A percentile compares a stretch with the other conserved stretches of the same genome.
Evolutionary conservation across 37 sponge, comb jelly and placozoan species (phyloP).

Genomic region (Beroe ovata): DNA sequence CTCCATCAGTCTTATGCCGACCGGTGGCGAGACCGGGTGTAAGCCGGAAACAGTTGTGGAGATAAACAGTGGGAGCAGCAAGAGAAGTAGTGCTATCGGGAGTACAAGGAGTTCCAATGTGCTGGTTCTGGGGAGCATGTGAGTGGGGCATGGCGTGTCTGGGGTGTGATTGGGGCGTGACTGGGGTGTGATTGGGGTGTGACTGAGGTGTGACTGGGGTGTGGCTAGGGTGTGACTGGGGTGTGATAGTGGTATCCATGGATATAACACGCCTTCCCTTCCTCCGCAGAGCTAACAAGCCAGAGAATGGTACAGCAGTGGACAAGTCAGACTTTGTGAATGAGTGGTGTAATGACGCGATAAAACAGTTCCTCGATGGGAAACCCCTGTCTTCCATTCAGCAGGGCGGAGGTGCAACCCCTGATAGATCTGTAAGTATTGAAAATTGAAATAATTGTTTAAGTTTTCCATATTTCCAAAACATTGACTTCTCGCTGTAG

Average conservation of each 20-base stretch:
- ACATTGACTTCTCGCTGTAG: no score
- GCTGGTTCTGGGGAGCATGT: slow-evolving; percentile 22
- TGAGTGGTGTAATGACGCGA: slow-evolving; percentile 66
- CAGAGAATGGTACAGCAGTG: background rate
- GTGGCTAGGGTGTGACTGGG: no score
- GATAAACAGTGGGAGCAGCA: slow-evolving; percentile 19
- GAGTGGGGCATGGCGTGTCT: no score
- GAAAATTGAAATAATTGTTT: no score
- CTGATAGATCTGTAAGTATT: slow-evolving; percentile 40
- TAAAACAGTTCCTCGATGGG: slow-evolving; percentile 39
- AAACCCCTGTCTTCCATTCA: slow-evolving; percentile 44
- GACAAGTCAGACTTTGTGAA: slow-evolving; percentile 61
- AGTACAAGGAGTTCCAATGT: slow-evolving; percentile 16
- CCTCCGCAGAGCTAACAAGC: background rate
- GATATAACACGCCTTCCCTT: no score
- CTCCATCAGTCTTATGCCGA: background rate
- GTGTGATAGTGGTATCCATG: no score
- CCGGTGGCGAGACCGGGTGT: background rate
- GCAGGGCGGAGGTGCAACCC: background rate
- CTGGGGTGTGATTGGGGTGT: no score
- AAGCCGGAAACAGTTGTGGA: background rate
- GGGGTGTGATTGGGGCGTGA: no score
- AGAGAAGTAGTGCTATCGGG: background rate
- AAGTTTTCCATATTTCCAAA: no score
- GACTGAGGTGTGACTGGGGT: no score